A percentile compares a stretch with the other conserved stretches of the same genome.
Conservation (phyloP, 2,113 vertebrate genomes). For the Oreocharis arfaki region DNA sequence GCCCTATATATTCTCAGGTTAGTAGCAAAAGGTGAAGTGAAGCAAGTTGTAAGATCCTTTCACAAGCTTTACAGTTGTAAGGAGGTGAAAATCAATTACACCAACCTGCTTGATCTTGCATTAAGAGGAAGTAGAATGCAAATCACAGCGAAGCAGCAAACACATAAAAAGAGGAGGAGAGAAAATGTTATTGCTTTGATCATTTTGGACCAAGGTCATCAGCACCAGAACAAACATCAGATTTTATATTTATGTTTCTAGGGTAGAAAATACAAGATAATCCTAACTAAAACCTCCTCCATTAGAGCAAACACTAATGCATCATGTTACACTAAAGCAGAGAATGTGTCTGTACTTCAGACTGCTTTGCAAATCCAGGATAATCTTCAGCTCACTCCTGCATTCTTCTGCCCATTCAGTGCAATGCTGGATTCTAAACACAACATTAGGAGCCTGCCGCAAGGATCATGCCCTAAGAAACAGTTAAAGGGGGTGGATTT, state of each 20-base stretch:
- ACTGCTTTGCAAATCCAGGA: slow-evolving; percentile 5
- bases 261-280: slow-evolving; percentile 24
- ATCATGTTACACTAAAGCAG: neutral
- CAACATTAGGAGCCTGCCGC: slow-evolving; percentile 20
- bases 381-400: neutral
- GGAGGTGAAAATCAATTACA: slow-evolving; percentile 73
- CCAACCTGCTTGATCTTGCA: slow-evolving; percentile 93
- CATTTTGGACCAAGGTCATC: slow-evolving; percentile 45
- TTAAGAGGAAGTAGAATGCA: slow-evolving; percentile 80
- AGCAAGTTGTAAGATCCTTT: neutral
- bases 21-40: neutral
- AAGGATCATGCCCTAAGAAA: slow-evolving; percentile 54
- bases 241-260: neutral
- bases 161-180: slow-evolving; percentile 67
- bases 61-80: slow-evolving; percentile 25
- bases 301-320: neutral
- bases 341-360: neutral
- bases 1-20: neutral
- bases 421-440: neutral
- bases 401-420: neutral
- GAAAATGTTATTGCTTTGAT: slow-evolving; percentile 72
- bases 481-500: neutral
- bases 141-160: slow-evolving; percentile 79
- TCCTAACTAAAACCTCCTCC: neutral
- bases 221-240: slow-evolving; percentile 50